A percentile compares a stretch with the other conserved stretches of the same genome.
phyloP scores from a whole-genome alignment of 2,888 invertebrate genomes.

The Schizaphis graminum region DNA sequence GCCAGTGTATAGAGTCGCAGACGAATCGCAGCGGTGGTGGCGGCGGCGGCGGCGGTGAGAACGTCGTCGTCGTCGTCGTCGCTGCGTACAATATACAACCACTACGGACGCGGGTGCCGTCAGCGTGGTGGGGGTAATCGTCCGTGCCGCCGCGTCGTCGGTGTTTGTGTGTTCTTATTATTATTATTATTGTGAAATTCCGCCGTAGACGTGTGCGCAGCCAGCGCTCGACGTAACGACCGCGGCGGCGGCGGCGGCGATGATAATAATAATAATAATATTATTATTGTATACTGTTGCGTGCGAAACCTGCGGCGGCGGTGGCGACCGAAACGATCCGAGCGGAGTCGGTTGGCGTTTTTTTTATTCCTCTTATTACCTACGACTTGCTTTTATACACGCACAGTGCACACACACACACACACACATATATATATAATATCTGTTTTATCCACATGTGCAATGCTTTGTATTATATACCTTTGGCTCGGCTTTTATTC shows the following conservation, averaged over 20 bases:
- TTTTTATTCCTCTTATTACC: not conserved
- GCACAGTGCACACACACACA: too few relatives aligned
- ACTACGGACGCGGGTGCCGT: not conserved
- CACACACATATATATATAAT: not conserved
- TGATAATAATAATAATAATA: not conserved
- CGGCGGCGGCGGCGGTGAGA: not conserved
- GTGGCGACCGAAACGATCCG: slow-evolving; percentile 37
- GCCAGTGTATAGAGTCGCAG: not conserved
- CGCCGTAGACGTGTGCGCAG: not conserved
- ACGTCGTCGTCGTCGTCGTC: not conserved
- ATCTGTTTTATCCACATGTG: not conserved
- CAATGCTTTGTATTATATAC: not conserved
- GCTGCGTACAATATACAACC: not conserved
- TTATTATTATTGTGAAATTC: slow-evolving; percentile 11
- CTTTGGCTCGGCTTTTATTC: slow-evolving; percentile 5
- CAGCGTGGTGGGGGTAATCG: slow-evolving; percentile 1
- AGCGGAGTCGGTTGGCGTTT: slow-evolving; percentile 17
- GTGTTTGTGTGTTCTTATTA: slow-evolving; percentile 3
- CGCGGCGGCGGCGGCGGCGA: not conserved
- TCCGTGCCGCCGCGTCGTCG: not conserved
- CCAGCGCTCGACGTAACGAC: not conserved
- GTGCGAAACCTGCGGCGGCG: slow-evolving; percentile 9
- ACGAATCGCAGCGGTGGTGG: not conserved
- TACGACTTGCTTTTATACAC: not conserved
- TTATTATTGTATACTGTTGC: slow-evolving; percentile 28